Base-by-base conservation (phyloP, 2,888 invertebrate genomes). In the Nipponacmea schrenckii region DNA sequence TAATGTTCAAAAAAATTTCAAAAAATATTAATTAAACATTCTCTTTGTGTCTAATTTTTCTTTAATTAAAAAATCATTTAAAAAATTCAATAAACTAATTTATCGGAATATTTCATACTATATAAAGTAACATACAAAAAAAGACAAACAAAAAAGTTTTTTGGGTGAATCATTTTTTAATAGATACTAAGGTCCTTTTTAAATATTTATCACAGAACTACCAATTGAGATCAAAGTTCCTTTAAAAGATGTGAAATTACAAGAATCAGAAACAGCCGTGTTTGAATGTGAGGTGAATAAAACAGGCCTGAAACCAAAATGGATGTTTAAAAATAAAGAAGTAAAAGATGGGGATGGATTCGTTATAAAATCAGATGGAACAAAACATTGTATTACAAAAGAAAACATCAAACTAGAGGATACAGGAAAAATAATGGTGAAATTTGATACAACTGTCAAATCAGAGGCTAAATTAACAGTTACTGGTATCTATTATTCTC, bases 271-370 rank as follows among this genome's bases (percentile, higher is more conserved):
- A 66, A 82, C 81, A 62, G 77, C 83, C 4, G 79, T 78, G 63
- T 74, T 87, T 67, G 83, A 83, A 69, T 85, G 85, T 79, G 84
- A 87, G 74, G 79, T 88, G 71, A 84, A 79, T 76, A 83, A 85
- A 72, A 84, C 85, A 14, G 80, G 82, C 76, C 79, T 82, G 72
- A 81, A 80, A 62, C 85, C 86, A 27, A 79, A 79, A 39, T 88
- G 91, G 91, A 81, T 75, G 77, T 75, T 83, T 69, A 82, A 86
- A 69, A 85, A 83, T 56, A 79, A 82, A 62, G 79, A 78, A 46
- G 79, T 87, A 39, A 78, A 69, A 14, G 80, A 80, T 31, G 79
- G 79, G 46, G 84, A 84, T 69, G 72, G 83, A 17, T 74, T 85
- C 73, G 80, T 83, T 68, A 73, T 84, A 67, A 78, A 76, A 10